Base-by-base conservation (phyloP, 1,140 invertebrate species). In the Trichonephila clavata region DNA sequence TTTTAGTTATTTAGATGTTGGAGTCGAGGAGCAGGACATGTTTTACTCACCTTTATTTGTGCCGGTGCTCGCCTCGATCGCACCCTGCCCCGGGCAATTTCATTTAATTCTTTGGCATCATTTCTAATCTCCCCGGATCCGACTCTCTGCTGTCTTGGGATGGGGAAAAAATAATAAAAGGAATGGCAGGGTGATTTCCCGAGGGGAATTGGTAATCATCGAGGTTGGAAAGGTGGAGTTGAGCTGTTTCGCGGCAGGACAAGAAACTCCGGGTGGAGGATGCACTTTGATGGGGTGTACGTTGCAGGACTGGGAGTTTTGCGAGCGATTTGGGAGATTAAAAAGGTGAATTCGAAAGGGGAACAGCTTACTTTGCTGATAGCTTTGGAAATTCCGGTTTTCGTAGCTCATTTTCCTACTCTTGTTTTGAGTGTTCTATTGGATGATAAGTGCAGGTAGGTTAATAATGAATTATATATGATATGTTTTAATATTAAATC, bases 1-100 rank as follows among this genome's bases (percentile, higher is more conserved):
- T n/a, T 65, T 65, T 65, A 24, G 63, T 65, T 65, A 65, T 65
- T 65, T 65, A 65, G 63, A 65, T 65, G 63, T 65, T 65, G 2
- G 63, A 65, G 63, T 24, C 50, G 50, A 50, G 10, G 50, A 50
- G 50, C 6, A 50, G 8, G 50, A 50, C 63, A 65, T 65, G 21
- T 21, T 24, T 65, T 65, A n/a, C 24, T 13, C 24, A 21, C 21
- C 24, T 21, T 65, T 65, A n/a, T 65, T 65, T 2, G 6, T 65
- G 20, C 63, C 63, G 7, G 63, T 65, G 21, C 63, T 65, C 63
- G 20, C 63, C 63, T 24, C 21, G 21, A 65, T 65, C 63, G 24
- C 63, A 65, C 21, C 63, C 7, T 50, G 7, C 63, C 24, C n/a
- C 21, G 63, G 21, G 63, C 63, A 24, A 65, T 65, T 65, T 65